Evolutionary conservation across 2,797 vertebrate genomes (phyloP).

Genomic region (Dallia pectoralis): DNA sequence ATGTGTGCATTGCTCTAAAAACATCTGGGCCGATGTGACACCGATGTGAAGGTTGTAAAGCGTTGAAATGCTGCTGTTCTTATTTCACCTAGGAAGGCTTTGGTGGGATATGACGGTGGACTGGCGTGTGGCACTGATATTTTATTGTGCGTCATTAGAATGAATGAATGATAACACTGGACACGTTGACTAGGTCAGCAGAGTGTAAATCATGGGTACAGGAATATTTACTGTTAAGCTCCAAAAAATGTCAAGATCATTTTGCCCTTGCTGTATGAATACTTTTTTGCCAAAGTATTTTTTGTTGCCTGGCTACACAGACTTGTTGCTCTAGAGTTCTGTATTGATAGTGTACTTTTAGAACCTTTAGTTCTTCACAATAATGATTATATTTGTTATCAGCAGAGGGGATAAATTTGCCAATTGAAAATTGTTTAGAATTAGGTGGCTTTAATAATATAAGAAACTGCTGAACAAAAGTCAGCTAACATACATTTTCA

Average conservation of each 20-base stretch:
- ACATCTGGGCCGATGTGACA: slow-evolving; percentile 27
- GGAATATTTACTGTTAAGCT: background rate
- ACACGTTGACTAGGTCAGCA: background rate
- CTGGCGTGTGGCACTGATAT: background rate
- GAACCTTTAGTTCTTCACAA: no score
- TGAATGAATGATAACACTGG: background rate
- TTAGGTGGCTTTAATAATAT: no score
- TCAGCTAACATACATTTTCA: no score
- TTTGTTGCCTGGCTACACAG: background rate
- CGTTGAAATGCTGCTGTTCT: slow-evolving; percentile 6
- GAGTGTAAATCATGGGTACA: background rate
- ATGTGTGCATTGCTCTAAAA: slow-evolving; percentile 35
- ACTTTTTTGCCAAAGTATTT: background rate
- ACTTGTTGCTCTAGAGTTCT: no score
- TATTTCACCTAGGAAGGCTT: background rate
- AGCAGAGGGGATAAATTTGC: no score
- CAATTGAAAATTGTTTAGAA: no score
- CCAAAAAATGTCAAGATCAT: background rate
- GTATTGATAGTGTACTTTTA: no score
- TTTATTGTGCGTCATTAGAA: background rate
- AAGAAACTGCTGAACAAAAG: no score
- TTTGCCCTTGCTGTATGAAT: background rate
- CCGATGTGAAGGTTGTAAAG: slow-evolving; percentile 7
- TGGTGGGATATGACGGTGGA: background rate
- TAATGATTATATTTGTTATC: no score